phyloP scores from a whole-genome alignment of 2,888 invertebrate genomes.

The Cylindroiulus punctatus region DNA sequence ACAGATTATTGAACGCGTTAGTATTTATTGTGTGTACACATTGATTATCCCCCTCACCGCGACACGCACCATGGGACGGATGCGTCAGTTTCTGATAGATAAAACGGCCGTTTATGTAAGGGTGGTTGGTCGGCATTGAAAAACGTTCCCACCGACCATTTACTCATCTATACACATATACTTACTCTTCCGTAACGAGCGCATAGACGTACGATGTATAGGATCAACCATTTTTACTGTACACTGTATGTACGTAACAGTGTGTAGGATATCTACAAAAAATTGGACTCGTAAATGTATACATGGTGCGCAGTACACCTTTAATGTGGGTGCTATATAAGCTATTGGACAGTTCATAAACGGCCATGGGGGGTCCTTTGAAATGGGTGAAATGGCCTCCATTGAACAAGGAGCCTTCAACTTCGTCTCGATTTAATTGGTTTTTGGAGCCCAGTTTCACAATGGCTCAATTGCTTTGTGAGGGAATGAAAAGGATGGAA shows the following conservation, averaged over 20 bases:
- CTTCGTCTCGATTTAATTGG: slow-evolving; percentile 49
- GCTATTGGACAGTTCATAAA: neutral
- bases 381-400: slow-evolving; percentile 23
- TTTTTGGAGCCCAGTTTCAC: slow-evolving; percentile 45
- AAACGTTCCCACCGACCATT: slow-evolving; percentile 16
- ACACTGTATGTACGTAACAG: too few species aligned
- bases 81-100: neutral
- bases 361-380: slow-evolving; percentile 13
- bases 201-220: too few species aligned
- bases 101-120: neutral
- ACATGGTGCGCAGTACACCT: neutral
- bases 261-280: too few species aligned
- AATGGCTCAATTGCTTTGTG: slow-evolving; percentile 49
- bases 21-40: neutral
- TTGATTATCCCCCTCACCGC: neutral
- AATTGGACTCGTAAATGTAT: neutral
- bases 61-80: neutral
- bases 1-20: neutral
- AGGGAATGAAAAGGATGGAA: neutral
- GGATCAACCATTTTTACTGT: too few species aligned
- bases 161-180: neutral
- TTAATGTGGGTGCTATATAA: slow-evolving; percentile 8
- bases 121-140: neutral
- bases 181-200: slow-evolving; percentile 23
- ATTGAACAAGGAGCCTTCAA: slow-evolving; percentile 40